Conservation (phyloP, 2,888 invertebrate genomes). For the Hoplodrina ambigua region DNA sequence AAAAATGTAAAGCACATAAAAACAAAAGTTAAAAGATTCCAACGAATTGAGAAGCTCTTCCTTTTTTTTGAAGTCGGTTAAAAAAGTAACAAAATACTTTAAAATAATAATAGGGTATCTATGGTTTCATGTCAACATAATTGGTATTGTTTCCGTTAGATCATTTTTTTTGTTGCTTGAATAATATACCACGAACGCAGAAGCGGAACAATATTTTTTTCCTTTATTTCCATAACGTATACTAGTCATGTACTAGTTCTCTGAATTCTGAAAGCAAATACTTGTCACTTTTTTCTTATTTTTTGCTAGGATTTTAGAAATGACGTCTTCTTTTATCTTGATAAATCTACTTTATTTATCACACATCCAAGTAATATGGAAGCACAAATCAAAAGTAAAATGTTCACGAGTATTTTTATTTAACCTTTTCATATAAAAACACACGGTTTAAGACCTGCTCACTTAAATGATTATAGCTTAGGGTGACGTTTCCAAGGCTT, state of each 20-base stretch:
- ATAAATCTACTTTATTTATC: neutral
- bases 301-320: neutral
- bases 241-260: neutral
- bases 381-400: conserved; percentile 27
- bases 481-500: neutral
- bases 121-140: neutral
- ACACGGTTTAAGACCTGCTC: neutral
- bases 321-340: neutral
- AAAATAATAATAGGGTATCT: too few relatives aligned
- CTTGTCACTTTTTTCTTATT: neutral
- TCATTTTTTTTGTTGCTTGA: neutral
- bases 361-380: neutral
- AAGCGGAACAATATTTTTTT: neutral
- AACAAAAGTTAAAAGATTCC: neutral
- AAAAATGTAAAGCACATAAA: neutral
- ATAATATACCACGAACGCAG: neutral
- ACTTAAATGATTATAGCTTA: neutral
- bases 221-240: conserved; percentile 5
- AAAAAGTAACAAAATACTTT: too few relatives aligned
- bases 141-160: too few relatives aligned
- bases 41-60: too few relatives aligned
- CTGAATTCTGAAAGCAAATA: conserved; percentile 30
- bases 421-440: conserved; percentile 1
- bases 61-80: too few relatives aligned
- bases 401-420: neutral